Evolutionary conservation across 2,888 invertebrate genomes (phyloP), one percentile per base, ranked within the genome.

Genomic region (Brachycybe producta): DNA sequence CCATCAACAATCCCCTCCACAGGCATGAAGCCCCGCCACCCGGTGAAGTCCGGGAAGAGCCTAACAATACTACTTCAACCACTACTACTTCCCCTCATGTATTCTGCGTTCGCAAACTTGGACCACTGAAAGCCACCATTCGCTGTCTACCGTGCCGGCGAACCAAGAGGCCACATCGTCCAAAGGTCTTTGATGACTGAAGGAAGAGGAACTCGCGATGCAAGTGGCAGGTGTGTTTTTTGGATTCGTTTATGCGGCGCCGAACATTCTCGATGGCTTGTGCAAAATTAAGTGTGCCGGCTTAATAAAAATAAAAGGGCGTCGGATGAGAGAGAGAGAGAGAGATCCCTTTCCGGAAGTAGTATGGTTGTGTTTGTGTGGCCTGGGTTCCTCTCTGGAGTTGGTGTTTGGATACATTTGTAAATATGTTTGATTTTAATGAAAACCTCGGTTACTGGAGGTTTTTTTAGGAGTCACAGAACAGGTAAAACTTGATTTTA

Each of bases 101-200:
- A 7, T 46, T 46, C 36, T 34, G 35, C 46, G 19, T 46, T 34
- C 46, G 46, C 35, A 46, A 46, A 46, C 34, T 46, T 35, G 46
- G 46, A 30, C 46, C 46, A 15, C 36, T 46, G 35, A 46, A 46
- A 36, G 44, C 44, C 32, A 23, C 44, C 32, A 35, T 46, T 36
- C 46, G 46, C n/a, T 46, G 46, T 34, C 17, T 46, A 36, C 35
- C 46, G 23, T 46, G 46, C 35, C 46, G 46, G 23, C 46, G 46
- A 15, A 35, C 46, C n/a, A 21, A 46, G 30, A 34, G 46, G 21
- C 46, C 46, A 35, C 46, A 34, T 13, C 27, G 35, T 21, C 46
- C 46, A 17, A 46, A 46, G 26, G 46, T 46, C 4, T 41, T 41
- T 23, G 24, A 23, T 21, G 41, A 41, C 17, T 41, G 46, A 32